Percentiles rank a stretch among this genome's conserved stretches.
Evolutionary conservation across 2,113 vertebrate genomes (phyloP).

Genomic region (Ciconia maguari): DNA sequence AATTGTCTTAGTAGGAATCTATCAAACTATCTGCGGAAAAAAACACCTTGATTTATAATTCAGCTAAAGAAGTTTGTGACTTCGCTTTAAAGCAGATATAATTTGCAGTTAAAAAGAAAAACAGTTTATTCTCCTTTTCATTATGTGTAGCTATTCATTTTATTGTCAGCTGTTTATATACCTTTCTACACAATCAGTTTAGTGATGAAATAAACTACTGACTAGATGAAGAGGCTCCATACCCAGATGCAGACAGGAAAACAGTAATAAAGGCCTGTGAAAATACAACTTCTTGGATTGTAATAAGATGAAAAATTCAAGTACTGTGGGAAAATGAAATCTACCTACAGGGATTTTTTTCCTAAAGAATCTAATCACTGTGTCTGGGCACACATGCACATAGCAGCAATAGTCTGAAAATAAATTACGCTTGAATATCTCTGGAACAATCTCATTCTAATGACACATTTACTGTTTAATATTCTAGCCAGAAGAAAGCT

Average conservation of each 20-base stretch:
- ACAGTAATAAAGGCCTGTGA: neutral
- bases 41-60: neutral
- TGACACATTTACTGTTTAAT: neutral
- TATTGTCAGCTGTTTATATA: neutral
- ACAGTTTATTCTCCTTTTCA: neutral
- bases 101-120: neutral
- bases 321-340: neutral
- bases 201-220: neutral
- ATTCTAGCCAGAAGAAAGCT: neutral
- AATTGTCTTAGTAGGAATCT: neutral
- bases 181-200: neutral
- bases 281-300: neutral
- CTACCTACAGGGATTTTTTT: neutral
- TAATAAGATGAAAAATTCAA: neutral
- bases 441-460: conserved; percentile 11
- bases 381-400: neutral
- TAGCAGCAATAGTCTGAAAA: neutral
- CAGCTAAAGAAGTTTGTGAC: neutral
- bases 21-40: neutral
- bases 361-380: neutral
- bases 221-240: neutral
- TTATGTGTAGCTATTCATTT: neutral
- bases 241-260: neutral
- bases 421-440: neutral
- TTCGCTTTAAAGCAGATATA: neutral